These are phyloP conservation scores for Hydrozoanthus gracilis DNA, from an alignment of 92 coral and sea anemone genomes.

Conservation along the genomic window DNA sequence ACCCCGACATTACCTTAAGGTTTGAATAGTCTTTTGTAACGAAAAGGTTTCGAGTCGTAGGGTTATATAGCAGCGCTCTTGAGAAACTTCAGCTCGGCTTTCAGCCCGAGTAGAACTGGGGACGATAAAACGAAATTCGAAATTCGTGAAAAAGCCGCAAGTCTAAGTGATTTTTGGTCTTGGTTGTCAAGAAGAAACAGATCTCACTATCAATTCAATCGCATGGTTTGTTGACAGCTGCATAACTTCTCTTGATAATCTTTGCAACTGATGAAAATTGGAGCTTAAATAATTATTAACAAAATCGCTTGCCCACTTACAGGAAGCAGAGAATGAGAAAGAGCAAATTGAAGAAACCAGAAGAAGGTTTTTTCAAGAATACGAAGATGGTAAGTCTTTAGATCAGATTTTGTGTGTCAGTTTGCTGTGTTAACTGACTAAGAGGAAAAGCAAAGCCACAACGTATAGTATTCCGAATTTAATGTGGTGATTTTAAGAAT, in stretches of 20 bases:
- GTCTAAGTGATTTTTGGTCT: background rate
- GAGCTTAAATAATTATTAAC: background rate
- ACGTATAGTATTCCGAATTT: too few relatives aligned
- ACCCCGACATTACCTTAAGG: too few relatives aligned
- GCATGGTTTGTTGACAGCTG: background rate
- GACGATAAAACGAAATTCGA: too few relatives aligned
- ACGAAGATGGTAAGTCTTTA: slow-evolving; percentile 60
- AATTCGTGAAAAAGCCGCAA: too few relatives aligned
- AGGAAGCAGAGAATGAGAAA: slow-evolving; percentile 63
- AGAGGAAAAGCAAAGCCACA: background rate
- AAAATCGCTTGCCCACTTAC: background rate
- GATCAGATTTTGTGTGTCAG: background rate
- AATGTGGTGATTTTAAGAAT: too few relatives aligned
- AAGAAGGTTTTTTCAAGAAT: slow-evolving; percentile 70
- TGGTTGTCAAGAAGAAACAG: background rate
- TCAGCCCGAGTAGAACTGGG: too few relatives aligned
- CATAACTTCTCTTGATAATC: background rate
- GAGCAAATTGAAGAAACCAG: slow-evolving; percentile 61
- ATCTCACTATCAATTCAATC: background rate
- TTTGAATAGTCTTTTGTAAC: too few relatives aligned
- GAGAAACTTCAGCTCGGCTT: too few relatives aligned
- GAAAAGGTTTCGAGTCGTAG: too few relatives aligned
- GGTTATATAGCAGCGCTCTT: too few relatives aligned
- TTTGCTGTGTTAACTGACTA: background rate
- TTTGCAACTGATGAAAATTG: background rate